Percentiles rank a stretch among this genome's conserved stretches.
phyloP scores from a whole-genome alignment of 2,797 vertebrate species.

The Phrynocephalus guinanensis region DNA sequence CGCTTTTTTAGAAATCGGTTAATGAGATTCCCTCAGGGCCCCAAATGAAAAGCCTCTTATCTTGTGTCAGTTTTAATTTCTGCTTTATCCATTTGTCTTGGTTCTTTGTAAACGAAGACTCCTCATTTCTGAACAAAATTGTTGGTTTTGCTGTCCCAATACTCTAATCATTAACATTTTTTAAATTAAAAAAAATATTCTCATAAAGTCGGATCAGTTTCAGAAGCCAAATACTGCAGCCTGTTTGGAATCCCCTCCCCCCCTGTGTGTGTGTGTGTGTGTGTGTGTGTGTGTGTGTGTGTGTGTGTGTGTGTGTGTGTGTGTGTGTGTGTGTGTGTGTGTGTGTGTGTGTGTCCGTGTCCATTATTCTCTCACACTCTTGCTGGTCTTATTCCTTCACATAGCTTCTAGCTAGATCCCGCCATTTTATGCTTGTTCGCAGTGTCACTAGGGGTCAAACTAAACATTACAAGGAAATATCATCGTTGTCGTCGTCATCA shows the following conservation, averaged over 20 bases:
- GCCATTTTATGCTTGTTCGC: neutral
- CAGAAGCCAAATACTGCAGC: slow-evolving; percentile 6
- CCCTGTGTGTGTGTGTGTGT: no score
- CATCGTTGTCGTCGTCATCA: no score
- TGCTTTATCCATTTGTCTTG: slow-evolving; percentile 40
- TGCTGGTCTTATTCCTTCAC: neutral
- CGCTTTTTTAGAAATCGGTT: slow-evolving; percentile 58
- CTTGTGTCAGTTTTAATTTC: slow-evolving; percentile 65
- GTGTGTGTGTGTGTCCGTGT: neutral
- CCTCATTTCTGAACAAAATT: slow-evolving; percentile 3
- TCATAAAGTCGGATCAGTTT: neutral
- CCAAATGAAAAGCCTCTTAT: slow-evolving; percentile 57
- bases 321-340: no score
- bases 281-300: no score
- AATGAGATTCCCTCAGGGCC: slow-evolving; percentile 63
- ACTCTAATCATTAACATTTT: slow-evolving; percentile 5
- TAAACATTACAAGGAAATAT: no score
- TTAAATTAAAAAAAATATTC: neutral
- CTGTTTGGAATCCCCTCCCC: slow-evolving; percentile 2
- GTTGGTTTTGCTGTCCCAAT: slow-evolving; percentile 17
- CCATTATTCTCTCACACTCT: neutral
- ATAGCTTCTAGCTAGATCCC: neutral
- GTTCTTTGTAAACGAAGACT: slow-evolving; percentile 36
- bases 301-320: no score
- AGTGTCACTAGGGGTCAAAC: no score